Evolutionary conservation across 2,888 invertebrate genomes (phyloP).

Genomic region (Psylliodes chrysocephalus): DNA sequence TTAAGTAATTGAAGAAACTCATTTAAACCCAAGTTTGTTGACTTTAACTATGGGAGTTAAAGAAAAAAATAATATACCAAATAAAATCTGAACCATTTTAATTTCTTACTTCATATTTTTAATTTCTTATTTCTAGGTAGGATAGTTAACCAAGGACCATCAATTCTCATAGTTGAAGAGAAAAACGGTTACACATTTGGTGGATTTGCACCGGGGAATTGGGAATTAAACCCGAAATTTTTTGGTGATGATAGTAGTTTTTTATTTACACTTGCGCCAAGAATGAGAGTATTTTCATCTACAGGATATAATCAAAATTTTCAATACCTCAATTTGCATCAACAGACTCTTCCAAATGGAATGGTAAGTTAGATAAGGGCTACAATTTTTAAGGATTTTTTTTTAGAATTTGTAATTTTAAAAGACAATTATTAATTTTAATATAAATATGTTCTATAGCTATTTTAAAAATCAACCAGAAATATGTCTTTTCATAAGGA

Average conservation of each 20-base stretch:
- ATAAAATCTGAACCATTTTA: too few relatives aligned
- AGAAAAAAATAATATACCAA: too few relatives aligned
- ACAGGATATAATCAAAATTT: constrained; percentile 90
- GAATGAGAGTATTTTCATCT: constrained; percentile 79
- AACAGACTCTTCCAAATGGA: constrained; percentile 95
- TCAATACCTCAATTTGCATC: constrained; percentile 91
- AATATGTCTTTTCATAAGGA: too few relatives aligned
- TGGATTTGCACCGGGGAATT: constrained; percentile 84
- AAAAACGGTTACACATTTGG: constrained; percentile 87
- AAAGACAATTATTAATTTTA: too few relatives aligned
- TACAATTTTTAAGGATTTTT: too few relatives aligned
- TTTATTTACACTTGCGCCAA: constrained; percentile 85
- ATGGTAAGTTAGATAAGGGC: constrained; percentile 69
- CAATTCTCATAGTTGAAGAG: constrained; percentile 85
- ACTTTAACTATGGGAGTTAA: too few relatives aligned
- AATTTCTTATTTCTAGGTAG: constrained; percentile 73
- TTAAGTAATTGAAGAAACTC: too few relatives aligned
- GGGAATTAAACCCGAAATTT: constrained; percentile 82
- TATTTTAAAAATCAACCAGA: too few relatives aligned
- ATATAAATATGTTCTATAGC: too few relatives aligned
- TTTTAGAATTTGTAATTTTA: too few relatives aligned
- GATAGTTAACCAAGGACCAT: constrained; percentile 83
- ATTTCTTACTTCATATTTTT: too few relatives aligned
- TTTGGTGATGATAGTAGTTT: constrained; percentile 80
- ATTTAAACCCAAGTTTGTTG: too few relatives aligned